Evolutionary conservation across 1,140 invertebrate genomes (phyloP), one percentile per base, ranked within the genome.

Genomic region (Lepidurus apus): DNA sequence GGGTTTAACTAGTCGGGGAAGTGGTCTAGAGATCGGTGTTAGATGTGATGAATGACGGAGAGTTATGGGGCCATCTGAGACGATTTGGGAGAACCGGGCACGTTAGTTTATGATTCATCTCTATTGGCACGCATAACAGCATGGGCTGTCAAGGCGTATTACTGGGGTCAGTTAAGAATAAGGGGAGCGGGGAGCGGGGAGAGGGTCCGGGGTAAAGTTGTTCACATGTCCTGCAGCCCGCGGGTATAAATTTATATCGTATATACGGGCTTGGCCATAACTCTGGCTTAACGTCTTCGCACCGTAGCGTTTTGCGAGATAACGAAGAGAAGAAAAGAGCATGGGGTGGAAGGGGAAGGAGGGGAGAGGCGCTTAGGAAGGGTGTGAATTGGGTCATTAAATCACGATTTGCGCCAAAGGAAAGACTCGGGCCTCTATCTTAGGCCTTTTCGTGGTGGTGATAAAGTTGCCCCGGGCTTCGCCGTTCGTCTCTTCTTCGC

Each of bases 131-230:
- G 53, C 53, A 65, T 65, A 65, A 65, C 53, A 65, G 53, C 13
- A 21, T 17, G 53, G 17, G 53, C 53, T 65, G 53, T 65, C 53
- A 21, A 21, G 21, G 53, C 53, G 53, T 65, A 65, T 65, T n/a
- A 65, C 53, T n/a, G 53, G 53, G 53, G 53, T 65, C 53, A 65
- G 53, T 65, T 65, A 65, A 65, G 53, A 65, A 65, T 65, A 65
- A 65, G 21, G 21, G 53, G 53, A 34, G 34, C 34, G 21, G 21
- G 53, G 53, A 34, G 34, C 34, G 45, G 45, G 45, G 45, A 21
- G 53, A 65, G 53, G 17, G 21, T 13, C 21, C 17, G 13, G 53
- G n/a, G 53, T 65, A 21, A 65, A 17, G 53, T 65, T 65, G 53
- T 65, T 65, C 53, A 21, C 53, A 65, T 65, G 53, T 65, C 53